Conservation (phyloP, 2,888 invertebrate species). For the Agrochola macilenta region DNA sequence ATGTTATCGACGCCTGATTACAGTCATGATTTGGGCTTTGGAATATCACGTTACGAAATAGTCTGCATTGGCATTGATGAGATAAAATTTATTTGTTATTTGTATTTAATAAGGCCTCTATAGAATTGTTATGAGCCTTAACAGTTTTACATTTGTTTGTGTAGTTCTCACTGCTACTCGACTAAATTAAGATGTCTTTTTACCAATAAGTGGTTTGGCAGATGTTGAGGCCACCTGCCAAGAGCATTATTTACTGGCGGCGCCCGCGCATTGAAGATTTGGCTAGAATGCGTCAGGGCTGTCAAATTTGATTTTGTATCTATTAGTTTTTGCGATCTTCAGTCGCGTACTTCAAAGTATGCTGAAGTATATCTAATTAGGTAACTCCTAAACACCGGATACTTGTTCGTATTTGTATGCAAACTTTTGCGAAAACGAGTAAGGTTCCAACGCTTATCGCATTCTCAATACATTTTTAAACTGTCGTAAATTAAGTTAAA, state of each 20-base stretch:
- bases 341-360: constrained; percentile 2
- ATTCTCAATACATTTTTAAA: constrained; percentile 76
- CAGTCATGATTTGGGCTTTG: constrained; percentile 68
- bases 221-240: constrained; percentile 62
- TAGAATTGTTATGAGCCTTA: neutral
- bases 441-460: constrained; percentile 81
- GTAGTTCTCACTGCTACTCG: constrained; percentile 36
- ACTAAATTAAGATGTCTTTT: constrained; percentile 63
- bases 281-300: constrained; percentile 41
- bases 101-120: constrained; percentile 24
- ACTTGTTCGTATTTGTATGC: constrained; percentile 63
- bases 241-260: constrained; percentile 51
- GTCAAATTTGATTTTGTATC: constrained; percentile 20
- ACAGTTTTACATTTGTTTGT: neutral
- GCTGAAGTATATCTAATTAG: constrained; percentile 50
- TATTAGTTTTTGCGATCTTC: neutral
- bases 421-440: constrained; percentile 77
- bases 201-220: constrained; percentile 71
- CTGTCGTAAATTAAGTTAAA: constrained; percentile 69
- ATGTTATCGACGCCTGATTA: constrained; percentile 86
- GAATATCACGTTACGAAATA: constrained; percentile 68
- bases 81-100: constrained; percentile 51
- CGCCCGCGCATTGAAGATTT: constrained; percentile 54
- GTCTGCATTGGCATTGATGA: constrained; percentile 46
- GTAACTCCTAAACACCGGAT: constrained; percentile 63